Conservation (phyloP, 2,888 invertebrate genomes). For the Sesamia inferens region DNA sequence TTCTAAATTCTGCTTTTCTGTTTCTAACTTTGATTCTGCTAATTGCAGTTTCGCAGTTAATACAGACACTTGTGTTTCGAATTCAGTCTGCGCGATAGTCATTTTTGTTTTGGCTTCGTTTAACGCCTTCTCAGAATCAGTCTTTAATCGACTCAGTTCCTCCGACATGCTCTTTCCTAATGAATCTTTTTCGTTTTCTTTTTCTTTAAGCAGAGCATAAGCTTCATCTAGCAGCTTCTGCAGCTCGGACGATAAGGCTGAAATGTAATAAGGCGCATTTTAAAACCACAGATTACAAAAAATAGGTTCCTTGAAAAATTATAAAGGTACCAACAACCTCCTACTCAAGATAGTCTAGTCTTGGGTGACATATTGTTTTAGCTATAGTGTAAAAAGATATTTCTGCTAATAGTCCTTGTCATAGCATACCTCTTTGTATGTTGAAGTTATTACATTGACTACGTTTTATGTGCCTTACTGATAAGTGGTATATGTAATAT, state of each 20-base stretch:
- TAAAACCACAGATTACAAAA: not conserved
- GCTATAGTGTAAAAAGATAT: not conserved
- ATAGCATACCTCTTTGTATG: too few species aligned
- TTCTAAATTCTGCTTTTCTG: slow-evolving; percentile 86
- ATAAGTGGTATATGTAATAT: too few species aligned
- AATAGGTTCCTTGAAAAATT: not conserved
- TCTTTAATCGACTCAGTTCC: slow-evolving; percentile 82
- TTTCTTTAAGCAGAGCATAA: slow-evolving; percentile 87
- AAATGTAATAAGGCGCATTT: slow-evolving; percentile 53
- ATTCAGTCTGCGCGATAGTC: slow-evolving; percentile 91
- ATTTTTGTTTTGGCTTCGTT: slow-evolving; percentile 91
- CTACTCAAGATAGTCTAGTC: not conserved
- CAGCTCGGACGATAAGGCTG: slow-evolving; percentile 87
- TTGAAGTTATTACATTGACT: too few species aligned
- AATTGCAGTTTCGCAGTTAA: slow-evolving; percentile 88
- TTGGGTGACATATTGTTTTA: not conserved
- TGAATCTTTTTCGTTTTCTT: slow-evolving; percentile 87
- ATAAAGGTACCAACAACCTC: not conserved
- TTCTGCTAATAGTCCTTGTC: not conserved
- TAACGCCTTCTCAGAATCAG: slow-evolving; percentile 88
- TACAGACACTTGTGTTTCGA: slow-evolving; percentile 90
- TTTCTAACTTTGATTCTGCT: slow-evolving; percentile 86
- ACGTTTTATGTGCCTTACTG: too few species aligned
- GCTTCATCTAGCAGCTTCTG: slow-evolving; percentile 88
- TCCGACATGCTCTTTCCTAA: slow-evolving; percentile 88